Conservation (phyloP, 2,113 vertebrate genomes). For the Brachypteracias leptosomus region DNA sequence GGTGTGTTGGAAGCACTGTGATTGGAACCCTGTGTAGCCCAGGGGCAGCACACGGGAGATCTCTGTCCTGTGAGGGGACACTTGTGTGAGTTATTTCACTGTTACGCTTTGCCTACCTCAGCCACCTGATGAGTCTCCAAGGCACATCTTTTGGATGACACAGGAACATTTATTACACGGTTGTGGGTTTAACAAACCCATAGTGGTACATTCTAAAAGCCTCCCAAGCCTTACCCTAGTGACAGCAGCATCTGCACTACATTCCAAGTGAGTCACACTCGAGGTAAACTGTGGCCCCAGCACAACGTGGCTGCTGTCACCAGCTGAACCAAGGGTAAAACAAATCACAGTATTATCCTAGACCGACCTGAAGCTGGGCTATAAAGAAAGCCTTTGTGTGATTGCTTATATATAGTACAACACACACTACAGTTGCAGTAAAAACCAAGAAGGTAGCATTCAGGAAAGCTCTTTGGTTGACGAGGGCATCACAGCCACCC, state of each 20-base stretch:
- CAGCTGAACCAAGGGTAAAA: not conserved
- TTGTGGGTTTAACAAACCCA: not conserved
- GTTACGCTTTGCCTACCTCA: not conserved
- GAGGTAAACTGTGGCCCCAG: not conserved
- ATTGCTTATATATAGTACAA: not conserved
- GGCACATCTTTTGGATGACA: not conserved
- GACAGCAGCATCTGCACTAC: not conserved
- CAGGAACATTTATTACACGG: not conserved
- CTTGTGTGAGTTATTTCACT: not conserved
- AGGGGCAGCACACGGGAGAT: accelerated
- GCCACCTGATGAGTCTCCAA: not conserved
- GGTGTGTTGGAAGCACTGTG: not conserved
- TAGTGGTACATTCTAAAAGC: not conserved
- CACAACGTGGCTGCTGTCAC: not conserved
- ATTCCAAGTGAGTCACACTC: not conserved
- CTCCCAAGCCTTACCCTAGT: not conserved
- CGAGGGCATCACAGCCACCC: not conserved
- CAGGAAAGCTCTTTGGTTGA: not conserved
- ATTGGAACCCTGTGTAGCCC: accelerated
- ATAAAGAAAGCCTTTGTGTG: not conserved
- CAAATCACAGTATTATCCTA: not conserved
- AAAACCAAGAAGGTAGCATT: not conserved
- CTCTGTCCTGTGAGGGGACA: accelerated
- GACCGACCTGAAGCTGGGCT: not conserved
- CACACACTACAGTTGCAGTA: not conserved